Conservation (phyloP, 2,797 vertebrate species). For the Poeciliopsis infans region DNA sequence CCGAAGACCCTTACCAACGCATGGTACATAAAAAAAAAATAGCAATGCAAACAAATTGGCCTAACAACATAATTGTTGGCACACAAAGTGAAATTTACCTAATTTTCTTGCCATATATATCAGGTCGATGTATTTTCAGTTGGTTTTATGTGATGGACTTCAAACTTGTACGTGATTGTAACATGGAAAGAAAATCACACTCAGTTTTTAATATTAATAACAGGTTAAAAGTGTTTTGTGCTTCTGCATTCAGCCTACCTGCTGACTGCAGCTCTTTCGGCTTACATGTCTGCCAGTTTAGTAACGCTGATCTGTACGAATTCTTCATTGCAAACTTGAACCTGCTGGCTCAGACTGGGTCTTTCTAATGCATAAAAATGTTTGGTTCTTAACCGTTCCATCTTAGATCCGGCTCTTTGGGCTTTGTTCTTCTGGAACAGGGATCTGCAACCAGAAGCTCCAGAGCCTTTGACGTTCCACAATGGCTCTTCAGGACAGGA, state of each 20-base stretch:
- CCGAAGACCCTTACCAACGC: constrained; percentile 83
- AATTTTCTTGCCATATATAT: neutral
- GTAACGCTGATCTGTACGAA: neutral
- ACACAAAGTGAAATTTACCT: neutral
- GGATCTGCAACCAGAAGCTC: too few species aligned
- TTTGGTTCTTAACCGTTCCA: neutral
- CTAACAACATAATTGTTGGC: neutral
- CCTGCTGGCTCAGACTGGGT: neutral
- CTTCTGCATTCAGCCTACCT: neutral
- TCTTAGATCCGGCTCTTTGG: neutral
- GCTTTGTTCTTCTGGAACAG: neutral
- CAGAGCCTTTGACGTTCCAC: too few species aligned
- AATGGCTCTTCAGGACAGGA: too few species aligned
- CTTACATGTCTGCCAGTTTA: neutral
- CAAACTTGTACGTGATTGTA: neutral
- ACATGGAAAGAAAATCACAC: neutral
- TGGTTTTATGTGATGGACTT: neutral
- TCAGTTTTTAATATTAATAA: too few species aligned
- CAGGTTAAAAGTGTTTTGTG: neutral
- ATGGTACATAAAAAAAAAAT: constrained; percentile 83
- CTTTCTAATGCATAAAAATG: neutral
- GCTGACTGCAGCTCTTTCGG: neutral
- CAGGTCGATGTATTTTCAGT: neutral
- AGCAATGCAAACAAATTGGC: neutral
- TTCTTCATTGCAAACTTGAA: neutral